Base-by-base conservation (phyloP, 2,113 vertebrate species). In the Numida meleagris region DNA sequence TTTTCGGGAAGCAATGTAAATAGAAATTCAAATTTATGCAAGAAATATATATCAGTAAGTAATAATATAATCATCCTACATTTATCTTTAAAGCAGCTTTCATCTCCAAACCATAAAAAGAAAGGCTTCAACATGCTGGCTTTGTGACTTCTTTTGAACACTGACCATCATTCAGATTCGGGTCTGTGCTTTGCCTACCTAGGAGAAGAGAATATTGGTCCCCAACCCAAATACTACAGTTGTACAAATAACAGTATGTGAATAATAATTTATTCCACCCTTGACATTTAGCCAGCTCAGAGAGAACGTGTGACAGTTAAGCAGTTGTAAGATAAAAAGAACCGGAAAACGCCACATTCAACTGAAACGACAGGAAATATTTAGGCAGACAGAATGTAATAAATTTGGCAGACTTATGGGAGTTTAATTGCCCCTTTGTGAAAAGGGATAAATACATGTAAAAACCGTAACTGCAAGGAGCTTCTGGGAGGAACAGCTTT, bases 291-390 rank as follows among this genome's bases (percentile, higher is more conserved):
- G 82, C 92, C 74, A 94, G 82, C 96, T 93, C 88, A 78, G 61
- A 93, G 36, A 93, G 66, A 94, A 94, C 0, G 7, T 90, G 86
- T 96, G 92, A 94, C 89, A 94, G 96, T 93, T 93, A 89, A 92
- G 88, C 65, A 90, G 90, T 79, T 78, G 83, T 34, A 95, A 96
- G 94, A 96, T 88, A 95, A 96, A 96, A 93, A 93, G 95, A 96
- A 96, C 76, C 25, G 3, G 96, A 96, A 96, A 96, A 96, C 95
- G 94, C 94, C 95, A 96, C 90, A 89, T 93, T 96, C 88, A 93
- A 93, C 61, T 94, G 65, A 95, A 95, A 93, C 95, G 94, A 95
- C 94, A 97, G 79, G 94, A 96, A 95, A 94, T 96, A 94, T 91
- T 95, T 95, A 94, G 91, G 93, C 82, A 95, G 95, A 83, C 87